Evolutionary conservation across 2,888 invertebrate genomes (phyloP).

Genomic region (Poecilus cupreus): DNA sequence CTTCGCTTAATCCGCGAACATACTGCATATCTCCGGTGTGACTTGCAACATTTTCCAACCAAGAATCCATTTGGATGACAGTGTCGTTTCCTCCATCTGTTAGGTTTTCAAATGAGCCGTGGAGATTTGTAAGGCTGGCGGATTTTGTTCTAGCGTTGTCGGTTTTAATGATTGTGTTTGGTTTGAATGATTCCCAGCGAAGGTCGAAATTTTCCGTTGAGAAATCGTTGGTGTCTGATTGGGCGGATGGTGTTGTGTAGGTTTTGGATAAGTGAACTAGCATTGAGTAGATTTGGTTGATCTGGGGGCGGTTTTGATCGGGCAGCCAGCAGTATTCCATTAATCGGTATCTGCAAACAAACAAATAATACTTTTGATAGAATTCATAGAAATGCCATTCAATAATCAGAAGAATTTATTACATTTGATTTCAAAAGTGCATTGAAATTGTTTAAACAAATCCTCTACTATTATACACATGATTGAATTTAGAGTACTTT

Average conservation of each 20-base stretch:
- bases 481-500: too few species aligned
- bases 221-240: conserved; percentile 56
- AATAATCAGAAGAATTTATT: too few species aligned
- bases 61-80: conserved; percentile 74
- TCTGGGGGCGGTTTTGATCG: conserved; percentile 72
- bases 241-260: conserved; percentile 65
- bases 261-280: conserved; percentile 72
- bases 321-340: conserved; percentile 83
- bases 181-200: conserved; percentile 83
- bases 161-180: conserved; percentile 78
- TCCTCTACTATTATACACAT: too few species aligned
- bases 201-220: conserved; percentile 80
- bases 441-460: too few species aligned
- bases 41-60: conserved; percentile 77
- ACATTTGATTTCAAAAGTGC: too few species aligned
- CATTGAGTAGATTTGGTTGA: conserved; percentile 75
- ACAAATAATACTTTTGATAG: too few species aligned
- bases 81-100: conserved; percentile 19
- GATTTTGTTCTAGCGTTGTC: conserved; percentile 76
- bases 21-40: conserved; percentile 78
- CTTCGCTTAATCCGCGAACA: conserved; percentile 78
- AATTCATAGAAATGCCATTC: too few species aligned
- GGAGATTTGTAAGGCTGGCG: conserved; percentile 79
- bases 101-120: conserved; percentile 74
- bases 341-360: conserved; percentile 77